A percentile compares a stretch with the other conserved stretches of the same genome.
These are phyloP conservation scores for Varanus komodoensis DNA, from an alignment of 2,113 vertebrate genomes.

Conservation along the genomic window DNA sequence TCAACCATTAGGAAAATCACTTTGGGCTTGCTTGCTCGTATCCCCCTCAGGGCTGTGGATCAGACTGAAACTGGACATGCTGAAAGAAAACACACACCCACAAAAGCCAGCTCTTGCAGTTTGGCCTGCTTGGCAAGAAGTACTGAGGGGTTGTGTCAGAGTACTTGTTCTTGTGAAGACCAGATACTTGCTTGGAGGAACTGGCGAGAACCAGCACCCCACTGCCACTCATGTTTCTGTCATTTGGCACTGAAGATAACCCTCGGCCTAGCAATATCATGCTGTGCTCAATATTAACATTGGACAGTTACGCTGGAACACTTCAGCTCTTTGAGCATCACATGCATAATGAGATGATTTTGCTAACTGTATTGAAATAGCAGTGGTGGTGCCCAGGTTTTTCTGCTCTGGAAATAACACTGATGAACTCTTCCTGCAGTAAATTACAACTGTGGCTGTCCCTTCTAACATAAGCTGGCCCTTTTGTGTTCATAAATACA, in stretches of 20 bases:
- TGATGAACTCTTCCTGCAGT: background rate
- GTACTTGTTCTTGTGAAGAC: background rate
- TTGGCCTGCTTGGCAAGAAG: background rate
- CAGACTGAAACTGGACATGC: slow-evolving; percentile 24
- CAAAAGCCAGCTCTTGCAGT: slow-evolving; percentile 8
- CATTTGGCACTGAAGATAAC: slow-evolving; percentile 14
- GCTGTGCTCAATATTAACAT: background rate
- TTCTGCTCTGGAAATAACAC: background rate
- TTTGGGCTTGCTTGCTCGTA: background rate
- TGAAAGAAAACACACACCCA: slow-evolving; percentile 18
- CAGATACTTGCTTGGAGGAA: slow-evolving; percentile 2
- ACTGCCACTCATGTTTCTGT: background rate
- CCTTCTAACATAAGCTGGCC: background rate
- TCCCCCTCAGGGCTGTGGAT: background rate
- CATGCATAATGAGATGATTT: background rate
- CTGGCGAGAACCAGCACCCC: slow-evolving; percentile 19
- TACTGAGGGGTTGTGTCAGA: background rate
- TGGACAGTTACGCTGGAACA: slow-evolving; percentile 13
- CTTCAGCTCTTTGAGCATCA: background rate
- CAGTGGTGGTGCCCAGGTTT: background rate
- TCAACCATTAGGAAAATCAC: background rate
- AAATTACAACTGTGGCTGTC: background rate
- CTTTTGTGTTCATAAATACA: background rate
- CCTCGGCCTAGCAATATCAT: background rate
- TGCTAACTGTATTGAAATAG: background rate